Conservation (phyloP, 1,140 invertebrate species). For the Macrobrachium rosenbergii region DNA sequence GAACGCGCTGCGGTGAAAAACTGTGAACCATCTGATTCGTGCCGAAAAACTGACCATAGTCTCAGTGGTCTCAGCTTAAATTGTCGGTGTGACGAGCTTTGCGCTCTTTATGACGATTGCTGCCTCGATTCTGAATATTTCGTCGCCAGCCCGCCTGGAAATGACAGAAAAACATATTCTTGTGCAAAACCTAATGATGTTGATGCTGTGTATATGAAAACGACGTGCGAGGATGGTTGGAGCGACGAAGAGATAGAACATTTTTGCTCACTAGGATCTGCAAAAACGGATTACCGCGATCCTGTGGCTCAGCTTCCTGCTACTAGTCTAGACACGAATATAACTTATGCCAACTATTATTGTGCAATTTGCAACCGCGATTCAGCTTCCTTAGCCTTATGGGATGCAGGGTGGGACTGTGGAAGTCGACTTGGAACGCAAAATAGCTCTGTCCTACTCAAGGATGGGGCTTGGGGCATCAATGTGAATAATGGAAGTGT, state of each 20-base stretch:
- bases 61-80: conserved; percentile 63
- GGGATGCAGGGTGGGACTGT: conserved; percentile 71
- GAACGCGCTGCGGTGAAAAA: too few relatives aligned
- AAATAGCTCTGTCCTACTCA: conserved; percentile 63
- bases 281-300: conserved; percentile 66
- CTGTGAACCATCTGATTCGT: too few relatives aligned
- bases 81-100: conserved; percentile 73
- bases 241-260: conserved; percentile 65
- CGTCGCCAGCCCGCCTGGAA: conserved; percentile 67
- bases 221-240: conserved; percentile 71
- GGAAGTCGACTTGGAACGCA: conserved; percentile 59
- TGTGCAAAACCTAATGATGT: conserved; percentile 70
- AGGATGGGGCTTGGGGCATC: conserved; percentile 68
- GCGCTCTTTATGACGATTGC: conserved; percentile 73
- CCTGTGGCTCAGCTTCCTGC: conserved; percentile 71
- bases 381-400: conserved; percentile 67
- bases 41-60: too few relatives aligned
- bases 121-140: conserved; percentile 71
- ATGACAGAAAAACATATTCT: conserved; percentile 66
- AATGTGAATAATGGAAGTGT: conserved; percentile 48
- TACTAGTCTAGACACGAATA: conserved; percentile 70
- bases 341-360: conserved; percentile 74
- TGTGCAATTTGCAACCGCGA: conserved; percentile 75
- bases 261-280: conserved; percentile 67
- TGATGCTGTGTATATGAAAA: conserved; percentile 72